A percentile compares a stretch with the other conserved stretches of the same genome.
phyloP scores from a whole-genome alignment of 2,888 invertebrate genomes.

The Lasioglossum leucozonium region DNA sequence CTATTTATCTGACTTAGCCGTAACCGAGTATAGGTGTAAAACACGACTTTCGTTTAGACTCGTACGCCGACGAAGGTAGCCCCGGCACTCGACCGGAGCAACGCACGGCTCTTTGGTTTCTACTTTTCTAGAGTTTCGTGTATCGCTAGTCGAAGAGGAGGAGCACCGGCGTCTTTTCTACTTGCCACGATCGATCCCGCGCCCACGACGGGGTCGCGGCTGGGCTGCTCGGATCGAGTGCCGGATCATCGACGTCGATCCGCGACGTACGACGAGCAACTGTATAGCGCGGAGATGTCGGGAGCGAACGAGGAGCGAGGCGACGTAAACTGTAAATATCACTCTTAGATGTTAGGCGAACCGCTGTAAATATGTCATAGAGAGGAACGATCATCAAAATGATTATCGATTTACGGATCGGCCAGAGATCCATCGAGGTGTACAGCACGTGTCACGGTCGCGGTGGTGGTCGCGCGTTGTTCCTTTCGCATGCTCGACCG shows the following conservation, averaged over 20 bases:
- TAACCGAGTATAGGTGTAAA: constrained; percentile 69
- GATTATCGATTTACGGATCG: constrained; percentile 44
- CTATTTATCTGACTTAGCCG: constrained; percentile 79
- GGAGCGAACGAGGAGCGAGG: background rate
- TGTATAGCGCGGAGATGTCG: constrained; percentile 71
- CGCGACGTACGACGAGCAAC: constrained; percentile 48
- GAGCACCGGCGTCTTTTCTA: constrained; percentile 1
- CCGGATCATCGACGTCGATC: constrained; percentile 51
- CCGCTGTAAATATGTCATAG: constrained; percentile 73
- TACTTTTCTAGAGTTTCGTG: constrained; percentile 42
- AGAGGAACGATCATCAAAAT: constrained; percentile 34
- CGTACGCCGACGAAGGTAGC: constrained; percentile 51
- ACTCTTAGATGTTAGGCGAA: constrained; percentile 73
- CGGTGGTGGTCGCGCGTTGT: constrained; percentile 46
- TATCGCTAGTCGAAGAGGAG: constrained; percentile 22
- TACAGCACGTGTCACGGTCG: constrained; percentile 38
- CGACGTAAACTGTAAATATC: constrained; percentile 72
- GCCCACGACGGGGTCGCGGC: background rate
- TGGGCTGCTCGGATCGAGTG: constrained; percentile 17
- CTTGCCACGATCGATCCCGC: background rate
- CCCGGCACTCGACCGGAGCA: constrained; percentile 40
- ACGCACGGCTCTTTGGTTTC: background rate
- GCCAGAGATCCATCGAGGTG: constrained; percentile 34
- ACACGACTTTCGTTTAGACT: constrained; percentile 38
- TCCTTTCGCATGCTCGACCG: constrained; percentile 26